Evolutionary conservation across 1,140 invertebrate species (phyloP), one percentile per base, ranked within the genome.

Genomic region (Phymorhynchus buccinoides): DNA sequence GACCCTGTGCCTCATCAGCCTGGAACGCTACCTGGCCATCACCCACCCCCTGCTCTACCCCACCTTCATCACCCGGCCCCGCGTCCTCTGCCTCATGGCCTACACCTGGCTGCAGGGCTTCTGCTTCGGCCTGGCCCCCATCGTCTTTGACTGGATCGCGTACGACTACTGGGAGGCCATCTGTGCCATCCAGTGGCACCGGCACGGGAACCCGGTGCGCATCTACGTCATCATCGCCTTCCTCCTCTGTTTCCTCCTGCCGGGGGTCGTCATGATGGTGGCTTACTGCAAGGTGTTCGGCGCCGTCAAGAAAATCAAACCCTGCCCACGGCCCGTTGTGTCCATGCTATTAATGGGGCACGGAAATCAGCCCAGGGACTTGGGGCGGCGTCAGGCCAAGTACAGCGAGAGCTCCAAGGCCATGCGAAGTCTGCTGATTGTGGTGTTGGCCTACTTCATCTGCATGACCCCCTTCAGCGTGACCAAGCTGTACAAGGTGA

Each of bases 381-480:
- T 62, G 37, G 42, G 22, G 30, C 37, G 27, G 22, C 42, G 71
- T 32, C 9, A 9, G 68, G 7, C 42, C 18, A 84, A 82, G 14
- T 85, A 88, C 88, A 86, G 87, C 83, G 87, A 87, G 7, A 90
- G 88, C 62, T 86, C 87, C 35, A 93, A 92, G 86, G 88, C 89
- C 3, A 85, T 93, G 6, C 88, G 87, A 0, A 93, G 92, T 81
- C 87, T 93, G 9, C 82, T 93, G 12, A 88, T 93, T 1, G 90
- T 94, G 4, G 91, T 93, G 1, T 30, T 89, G 14, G 88, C 90
- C 0, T 94, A 90, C 85, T 93, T 94, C 80, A 80, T 93, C 30
- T 93, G 91, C 81, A 90, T 93, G 90, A 93, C 93, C 1, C 93
- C 93, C 14, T 94, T 93, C 86, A 93, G 92, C 86, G 88, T 93